Conservation (phyloP, 2,888 invertebrate species). For the Folsomia manolachei region DNA sequence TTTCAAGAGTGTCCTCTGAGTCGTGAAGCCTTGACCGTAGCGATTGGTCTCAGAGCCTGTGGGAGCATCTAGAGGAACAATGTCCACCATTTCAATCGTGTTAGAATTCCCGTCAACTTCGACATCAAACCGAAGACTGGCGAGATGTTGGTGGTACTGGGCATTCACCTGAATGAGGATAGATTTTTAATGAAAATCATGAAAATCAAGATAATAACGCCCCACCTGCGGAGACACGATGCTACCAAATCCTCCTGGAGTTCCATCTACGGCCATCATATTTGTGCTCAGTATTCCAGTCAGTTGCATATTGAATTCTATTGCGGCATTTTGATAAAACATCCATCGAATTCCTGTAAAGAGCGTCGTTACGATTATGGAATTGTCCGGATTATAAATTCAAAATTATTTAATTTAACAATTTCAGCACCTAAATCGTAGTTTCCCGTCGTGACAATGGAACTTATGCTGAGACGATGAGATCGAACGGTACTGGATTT, state of each 20-base stretch:
- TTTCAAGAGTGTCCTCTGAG: background rate
- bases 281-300: slow-evolving; percentile 30
- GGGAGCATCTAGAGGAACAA: slow-evolving; percentile 12
- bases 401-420: no score
- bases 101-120: slow-evolving; percentile 36
- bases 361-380: no score
- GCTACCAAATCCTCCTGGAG: slow-evolving; percentile 18
- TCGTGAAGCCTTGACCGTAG: slow-evolving; percentile 25
- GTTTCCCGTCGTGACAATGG: slow-evolving; percentile 27
- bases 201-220: no score
- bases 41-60: slow-evolving; percentile 26
- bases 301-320: slow-evolving; percentile 20
- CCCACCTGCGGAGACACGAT: slow-evolving; percentile 24
- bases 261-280: slow-evolving; percentile 10
- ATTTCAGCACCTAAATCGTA: slow-evolving; percentile 37
- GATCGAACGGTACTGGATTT: slow-evolving; percentile 6
- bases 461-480: slow-evolving; percentile 22
- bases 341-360: slow-evolving; percentile 25
- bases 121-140: slow-evolving; percentile 35
- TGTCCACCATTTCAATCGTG: slow-evolving; percentile 26
- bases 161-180: no score
- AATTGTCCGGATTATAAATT: no score
- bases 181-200: no score
- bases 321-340: slow-evolving; percentile 33
- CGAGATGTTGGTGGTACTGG: slow-evolving; percentile 46